These are phyloP conservation scores for Lepidurus apus DNA, from an alignment of 1,140 invertebrate genomes.

Conservation along the genomic window DNA sequence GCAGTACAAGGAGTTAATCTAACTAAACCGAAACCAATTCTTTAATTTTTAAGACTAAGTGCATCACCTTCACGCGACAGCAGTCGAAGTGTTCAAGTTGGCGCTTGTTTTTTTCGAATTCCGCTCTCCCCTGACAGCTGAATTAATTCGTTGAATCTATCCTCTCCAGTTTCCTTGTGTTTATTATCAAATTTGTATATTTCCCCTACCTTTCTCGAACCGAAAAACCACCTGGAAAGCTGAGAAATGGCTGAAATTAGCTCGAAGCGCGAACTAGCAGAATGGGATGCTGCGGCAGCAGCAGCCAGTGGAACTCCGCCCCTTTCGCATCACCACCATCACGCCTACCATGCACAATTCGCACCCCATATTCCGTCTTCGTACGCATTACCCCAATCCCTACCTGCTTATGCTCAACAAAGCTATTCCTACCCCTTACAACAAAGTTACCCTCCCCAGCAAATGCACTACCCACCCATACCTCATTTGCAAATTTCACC, in stretches of 20 bases:
- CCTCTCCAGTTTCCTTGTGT: background rate
- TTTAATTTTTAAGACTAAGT: background rate
- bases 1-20: background rate
- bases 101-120: background rate
- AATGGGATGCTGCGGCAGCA: conserved; percentile 19
- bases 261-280: conserved; percentile 31
- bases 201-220: background rate
- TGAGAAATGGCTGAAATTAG: conserved; percentile 32
- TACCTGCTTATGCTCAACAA: background rate
- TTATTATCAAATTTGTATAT: background rate
- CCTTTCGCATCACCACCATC: conserved; percentile 31
- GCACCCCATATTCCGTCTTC: conserved; percentile 17
- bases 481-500: conserved; percentile 30
- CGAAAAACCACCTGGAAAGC: background rate
- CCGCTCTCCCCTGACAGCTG: too few species aligned
- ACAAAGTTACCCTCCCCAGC: conserved; percentile 11
- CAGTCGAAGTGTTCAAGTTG: background rate
- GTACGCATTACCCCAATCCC: background rate
- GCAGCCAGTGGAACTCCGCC: conserved; percentile 24
- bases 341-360: conserved; percentile 32
- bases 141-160: background rate
- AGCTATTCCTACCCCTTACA: conserved; percentile 5
- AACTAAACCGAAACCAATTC: background rate
- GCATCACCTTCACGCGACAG: conserved; percentile 1
- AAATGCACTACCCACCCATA: conserved; percentile 28